Base-by-base conservation (phyloP, 2,888 invertebrate species). In the Sinopyrophorus schimmeli region DNA sequence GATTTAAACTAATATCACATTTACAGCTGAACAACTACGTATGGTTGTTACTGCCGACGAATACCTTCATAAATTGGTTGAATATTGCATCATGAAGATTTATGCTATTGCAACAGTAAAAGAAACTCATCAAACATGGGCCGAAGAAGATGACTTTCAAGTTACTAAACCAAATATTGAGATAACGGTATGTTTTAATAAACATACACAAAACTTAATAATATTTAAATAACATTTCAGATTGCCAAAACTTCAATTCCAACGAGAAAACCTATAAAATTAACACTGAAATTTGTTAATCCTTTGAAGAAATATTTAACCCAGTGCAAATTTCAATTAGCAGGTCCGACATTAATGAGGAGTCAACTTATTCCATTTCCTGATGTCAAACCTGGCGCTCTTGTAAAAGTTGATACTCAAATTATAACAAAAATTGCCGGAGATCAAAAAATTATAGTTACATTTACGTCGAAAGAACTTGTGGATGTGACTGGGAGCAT, bases 101-200 rank as follows among this genome's bases (percentile, higher is more conserved):
- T 84, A 84, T 14, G 86, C 85, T 2, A 83, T 88, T 69, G 86
- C 86, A 10, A 82, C 83, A n/a, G 89, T 91, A 0, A 77, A 80
- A 40, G 89, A 91, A 71, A 91, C 91, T 9, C 83, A 82, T 41
- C 89, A 90, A 70, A 83, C 87, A 1, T 91, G 89, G 86, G 84
- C 87, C 0, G 87, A 85, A 56, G 88, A 89, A 62, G 89, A 90
- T 60, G 88, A 89, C 71, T 89, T 89, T 74, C 84, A 88, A 70
- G 79, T 91, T 3, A 73, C 85, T 17, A 87, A 86, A 64, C 90
- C 91, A 1, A 80, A 76, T 48, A 81, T 89, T 39, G 74, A 73
- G 20, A 79, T 91, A 20, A 80, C 82, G 77, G 89, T 88, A 40
- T 11, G 17, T 11, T 16, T 10, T 32, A 3, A 18, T 16, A 9